A percentile compares a stretch with the other conserved stretches of the same genome.
These are phyloP conservation scores for Neogale vison DNA, from an alignment of 2,113 vertebrate genomes.

Conservation along the genomic window DNA sequence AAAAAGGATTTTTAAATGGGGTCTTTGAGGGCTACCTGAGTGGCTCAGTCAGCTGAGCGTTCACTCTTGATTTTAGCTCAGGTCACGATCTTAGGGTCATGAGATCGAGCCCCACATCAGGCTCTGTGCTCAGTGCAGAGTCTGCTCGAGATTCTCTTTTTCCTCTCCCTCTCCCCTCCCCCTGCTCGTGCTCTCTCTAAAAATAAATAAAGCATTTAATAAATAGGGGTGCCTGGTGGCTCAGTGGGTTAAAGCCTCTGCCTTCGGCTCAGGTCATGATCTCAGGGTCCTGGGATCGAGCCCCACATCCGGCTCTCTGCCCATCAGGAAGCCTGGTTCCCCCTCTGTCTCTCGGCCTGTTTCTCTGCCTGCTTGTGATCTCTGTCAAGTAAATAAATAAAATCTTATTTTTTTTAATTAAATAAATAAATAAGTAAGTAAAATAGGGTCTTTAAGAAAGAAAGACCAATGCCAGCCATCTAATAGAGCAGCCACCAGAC, in stretches of 20 bases:
- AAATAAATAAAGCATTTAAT: neutral
- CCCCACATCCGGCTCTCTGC: too few relatives aligned
- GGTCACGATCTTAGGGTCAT: neutral
- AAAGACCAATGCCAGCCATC: neutral
- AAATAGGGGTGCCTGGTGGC: neutral
- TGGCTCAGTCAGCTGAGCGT: neutral
- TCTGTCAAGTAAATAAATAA: too few relatives aligned
- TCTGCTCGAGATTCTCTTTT: neutral
- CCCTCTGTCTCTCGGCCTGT: too few relatives aligned
- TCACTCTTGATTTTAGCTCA: neutral
- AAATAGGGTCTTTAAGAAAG: too few relatives aligned
- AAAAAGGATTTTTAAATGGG: neutral
- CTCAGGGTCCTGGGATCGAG: too few relatives aligned
- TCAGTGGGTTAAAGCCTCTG: too few relatives aligned
- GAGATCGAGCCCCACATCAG: neutral
- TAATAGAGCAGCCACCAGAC: rapidly evolving
- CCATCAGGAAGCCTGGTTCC: too few relatives aligned
- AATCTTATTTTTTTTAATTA: too few relatives aligned
- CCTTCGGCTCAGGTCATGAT: too few relatives aligned
- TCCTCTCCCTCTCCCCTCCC: neutral
- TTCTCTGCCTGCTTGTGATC: too few relatives aligned
- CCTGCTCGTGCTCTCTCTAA: neutral
- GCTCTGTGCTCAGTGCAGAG: neutral
- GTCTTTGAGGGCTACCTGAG: neutral
- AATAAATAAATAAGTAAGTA: neutral